Percentiles rank a stretch among this genome's conserved stretches.
Conservation (phyloP, 1,140 invertebrate genomes). For the Drepana arcuata region DNA sequence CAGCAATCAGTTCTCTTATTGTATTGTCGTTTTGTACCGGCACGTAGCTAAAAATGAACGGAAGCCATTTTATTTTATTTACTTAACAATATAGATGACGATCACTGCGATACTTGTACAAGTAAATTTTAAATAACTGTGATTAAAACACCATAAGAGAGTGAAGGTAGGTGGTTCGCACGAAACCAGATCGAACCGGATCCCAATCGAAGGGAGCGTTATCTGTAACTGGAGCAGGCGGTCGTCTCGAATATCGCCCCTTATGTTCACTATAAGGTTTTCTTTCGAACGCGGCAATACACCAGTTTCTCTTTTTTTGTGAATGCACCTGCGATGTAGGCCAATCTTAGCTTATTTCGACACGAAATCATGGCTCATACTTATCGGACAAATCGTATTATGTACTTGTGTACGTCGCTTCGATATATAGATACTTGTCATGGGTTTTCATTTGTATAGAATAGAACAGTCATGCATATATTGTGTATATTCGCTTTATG, state of each 20-base stretch:
- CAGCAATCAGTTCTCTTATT: too few relatives aligned
- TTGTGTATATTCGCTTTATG: too few relatives aligned
- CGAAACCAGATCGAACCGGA: conserved; percentile 62
- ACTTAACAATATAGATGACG: conserved; percentile 12
- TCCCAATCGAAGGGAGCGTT: conserved; percentile 57
- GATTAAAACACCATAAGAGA: conserved; percentile 54
- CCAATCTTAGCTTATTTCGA: conserved; percentile 50
- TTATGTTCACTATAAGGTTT: conserved; percentile 66
- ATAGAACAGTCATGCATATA: too few relatives aligned
- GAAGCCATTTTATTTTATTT: conserved; percentile 4
- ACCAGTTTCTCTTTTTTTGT: conserved; percentile 65
- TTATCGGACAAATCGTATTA: conserved; percentile 37
- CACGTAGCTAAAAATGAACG: not conserved
- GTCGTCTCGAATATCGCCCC: conserved; percentile 63
- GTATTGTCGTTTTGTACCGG: too few relatives aligned
- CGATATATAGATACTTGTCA: conserved; percentile 1
- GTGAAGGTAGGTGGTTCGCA: conserved; percentile 45
- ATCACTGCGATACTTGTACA: conserved; percentile 15
- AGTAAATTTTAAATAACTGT: conserved; percentile 32
- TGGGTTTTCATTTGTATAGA: too few relatives aligned
- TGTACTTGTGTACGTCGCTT: too few relatives aligned
- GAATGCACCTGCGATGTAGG: conserved; percentile 58
- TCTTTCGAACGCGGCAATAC: conserved; percentile 51
- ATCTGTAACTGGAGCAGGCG: conserved; percentile 63
- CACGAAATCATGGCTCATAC: conserved; percentile 40